Conservation (phyloP, 2,113 vertebrate species). For the Condylura cristata region DNA sequence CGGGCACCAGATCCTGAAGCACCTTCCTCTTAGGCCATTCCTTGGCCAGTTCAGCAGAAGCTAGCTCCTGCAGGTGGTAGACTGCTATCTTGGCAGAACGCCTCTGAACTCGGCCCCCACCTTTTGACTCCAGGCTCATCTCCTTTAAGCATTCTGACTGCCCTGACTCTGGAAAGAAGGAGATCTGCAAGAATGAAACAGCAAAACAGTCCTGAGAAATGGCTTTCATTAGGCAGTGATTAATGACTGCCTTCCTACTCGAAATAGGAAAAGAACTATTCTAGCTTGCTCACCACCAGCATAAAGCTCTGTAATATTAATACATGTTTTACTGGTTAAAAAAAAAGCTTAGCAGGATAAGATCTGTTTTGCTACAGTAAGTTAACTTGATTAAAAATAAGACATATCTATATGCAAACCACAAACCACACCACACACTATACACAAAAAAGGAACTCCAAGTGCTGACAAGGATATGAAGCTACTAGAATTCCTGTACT, state of each 20-base stretch:
- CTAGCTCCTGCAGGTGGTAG: slow-evolving; percentile 94
- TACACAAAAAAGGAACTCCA: neutral
- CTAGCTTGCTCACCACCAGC: neutral
- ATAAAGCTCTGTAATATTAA: neutral
- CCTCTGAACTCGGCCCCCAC: slow-evolving; percentile 90
- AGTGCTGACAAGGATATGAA: neutral
- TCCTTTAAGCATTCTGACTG: slow-evolving; percentile 86
- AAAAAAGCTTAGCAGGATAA: neutral
- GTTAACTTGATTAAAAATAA: neutral
- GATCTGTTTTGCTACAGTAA: neutral
- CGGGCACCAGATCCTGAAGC: slow-evolving; percentile 94
- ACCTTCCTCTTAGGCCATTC: slow-evolving; percentile 98
- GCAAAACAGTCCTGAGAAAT: slow-evolving; percentile 15
- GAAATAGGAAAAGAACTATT: slow-evolving; percentile 4
- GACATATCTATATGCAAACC: neutral
- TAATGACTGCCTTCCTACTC: neutral
- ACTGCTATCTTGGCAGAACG: slow-evolving; percentile 95
- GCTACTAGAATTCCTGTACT: neutral
- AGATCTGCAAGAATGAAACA: slow-evolving; percentile 77
- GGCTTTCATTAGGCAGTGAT: neutral
- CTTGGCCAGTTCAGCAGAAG: slow-evolving; percentile 93
- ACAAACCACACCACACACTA: neutral
- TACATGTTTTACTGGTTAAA: neutral
- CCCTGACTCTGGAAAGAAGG: slow-evolving; percentile 84
- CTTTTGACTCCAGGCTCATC: slow-evolving; percentile 83